A percentile compares a stretch with the other conserved stretches of the same genome.
phyloP scores from a whole-genome alignment of 2,888 invertebrate genomes.

The Dascillus cervinus region DNA sequence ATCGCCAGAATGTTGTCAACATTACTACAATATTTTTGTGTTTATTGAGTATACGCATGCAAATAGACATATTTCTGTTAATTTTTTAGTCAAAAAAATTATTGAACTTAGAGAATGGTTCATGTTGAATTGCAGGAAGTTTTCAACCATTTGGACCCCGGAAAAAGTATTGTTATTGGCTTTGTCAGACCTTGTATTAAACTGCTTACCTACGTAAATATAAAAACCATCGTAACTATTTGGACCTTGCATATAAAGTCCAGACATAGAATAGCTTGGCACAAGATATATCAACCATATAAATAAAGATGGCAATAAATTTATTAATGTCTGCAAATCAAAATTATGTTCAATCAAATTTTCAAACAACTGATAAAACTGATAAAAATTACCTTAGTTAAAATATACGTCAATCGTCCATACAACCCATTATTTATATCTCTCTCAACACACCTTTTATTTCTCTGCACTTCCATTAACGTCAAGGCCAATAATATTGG shows the following conservation, averaged over 20 bases:
- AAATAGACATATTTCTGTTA: no score
- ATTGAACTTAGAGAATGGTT: no score
- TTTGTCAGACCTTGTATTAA: slow-evolving; percentile 1
- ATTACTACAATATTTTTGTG: no score
- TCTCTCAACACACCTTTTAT: slow-evolving; percentile 61
- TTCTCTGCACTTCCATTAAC: slow-evolving; percentile 49
- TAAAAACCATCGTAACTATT: slow-evolving; percentile 63
- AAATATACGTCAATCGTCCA: slow-evolving; percentile 67
- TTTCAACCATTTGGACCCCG: no score
- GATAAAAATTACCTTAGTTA: slow-evolving; percentile 60
- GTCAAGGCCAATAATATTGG: slow-evolving; percentile 64
- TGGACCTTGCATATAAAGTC: slow-evolving; percentile 63
- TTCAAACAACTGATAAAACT: no score
- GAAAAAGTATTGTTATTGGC: not conserved
- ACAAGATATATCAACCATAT: slow-evolving; percentile 79
- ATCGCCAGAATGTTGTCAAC: no score
- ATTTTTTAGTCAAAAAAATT: no score
- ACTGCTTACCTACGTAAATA: slow-evolving; percentile 56
- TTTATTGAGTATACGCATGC: no score
- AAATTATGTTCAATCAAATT: slow-evolving; percentile 1
- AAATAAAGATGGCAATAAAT: slow-evolving; percentile 67
- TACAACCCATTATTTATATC: slow-evolving; percentile 78
- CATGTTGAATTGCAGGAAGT: no score
- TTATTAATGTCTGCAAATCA: slow-evolving; percentile 61
- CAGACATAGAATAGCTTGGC: slow-evolving; percentile 85